Base-by-base conservation (phyloP, 2,797 vertebrate species). In the Nyctibius grandis region DNA sequence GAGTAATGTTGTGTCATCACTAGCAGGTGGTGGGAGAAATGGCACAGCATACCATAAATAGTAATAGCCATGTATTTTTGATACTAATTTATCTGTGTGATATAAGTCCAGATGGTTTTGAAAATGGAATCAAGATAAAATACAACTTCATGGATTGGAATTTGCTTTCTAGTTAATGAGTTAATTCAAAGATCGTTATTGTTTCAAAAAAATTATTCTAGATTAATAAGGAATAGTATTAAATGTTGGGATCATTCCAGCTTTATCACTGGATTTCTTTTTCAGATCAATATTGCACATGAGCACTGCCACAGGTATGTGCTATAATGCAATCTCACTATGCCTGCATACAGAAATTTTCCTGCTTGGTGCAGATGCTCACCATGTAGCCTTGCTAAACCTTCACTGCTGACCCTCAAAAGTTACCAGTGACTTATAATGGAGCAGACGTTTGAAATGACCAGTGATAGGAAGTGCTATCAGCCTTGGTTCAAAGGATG, bases 11-110 rank as follows among this genome's bases (percentile, higher is more conserved):
- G 85, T 95, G 83, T 95, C 81, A 91, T 53, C 38, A 31, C 78
- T 92, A 87, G 90, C 89, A 89, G 90, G 91, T 91, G 91, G 94
- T 89, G 64, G 84, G 89, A 94, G 93, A 90, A 94, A 91, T 12
- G 28, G 69, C 59, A 63, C 48, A 89, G 67, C 70, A 57, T 40
- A 77, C 70, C 74, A 26, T 87, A 77, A 91, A 95, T 93, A 87
- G 88, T 57, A 89, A 80, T 90, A 87, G 56, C 80, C 11, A 5
- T 5, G 48, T 70, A 85, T 73, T 93, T 96, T 69, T 93, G 59
- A 67, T 85, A 81, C 67, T 72, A 33, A 40, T 91, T 96, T 84
- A 42, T 91, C 85, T 88, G 44, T 59, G 59, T 84, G 76, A 74
- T 93, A 85, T 73, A 67, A 0, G 1, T 73, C 93, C 96, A 95